Base-by-base conservation (phyloP, 2,797 vertebrate species). In the Ispidina lecontei region DNA sequence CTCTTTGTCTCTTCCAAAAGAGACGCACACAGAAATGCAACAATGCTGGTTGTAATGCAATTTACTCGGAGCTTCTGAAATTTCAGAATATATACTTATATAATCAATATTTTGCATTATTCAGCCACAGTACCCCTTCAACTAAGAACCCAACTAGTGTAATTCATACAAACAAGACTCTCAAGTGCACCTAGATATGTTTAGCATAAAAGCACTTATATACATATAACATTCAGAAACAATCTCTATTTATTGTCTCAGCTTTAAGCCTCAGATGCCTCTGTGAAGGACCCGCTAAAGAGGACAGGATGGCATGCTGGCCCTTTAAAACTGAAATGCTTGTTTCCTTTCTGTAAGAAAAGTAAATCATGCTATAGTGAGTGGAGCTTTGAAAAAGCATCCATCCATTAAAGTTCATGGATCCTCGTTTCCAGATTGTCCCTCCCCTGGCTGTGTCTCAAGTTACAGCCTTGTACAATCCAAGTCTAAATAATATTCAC, bases 401-500 rank as follows among this genome's bases (percentile, higher is more conserved):
- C 97, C 98, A 98, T 98, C 98, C 98, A 98, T 98, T 98, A 98
- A 98, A 98, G 98, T 98, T 98, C 98, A 98, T 96, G 97, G 98
- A 98, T 98, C 97, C 96, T 95, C 93, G 92, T 98, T 97, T 97
- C 97, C 98, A 98, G 97, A 97, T 97, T 98, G 98, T 98, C 98
- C 98, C 98, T 97, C 97, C 97, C 98, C 98, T 98, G 97, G 97
- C 98, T 98, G 97, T 97, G 97, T 98, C 97, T 98, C 98, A 98
- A 98, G 98, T 98, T 98, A 98, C 98, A 98, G 98, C 98, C 98
- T 98, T 98, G 98, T 99, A 98, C 98, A 98, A 98, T 98, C 98
- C 98, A 98, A 98, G 98, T 99, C 98, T 99, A 99, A 99, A 99
- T 99, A 99, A 99, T 99, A 99, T 98, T 98, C 98, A 98, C 98